Evolutionary conservation across 1,140 invertebrate species (phyloP), one percentile per base, ranked within the genome.

Genomic region (Dendrolimus punctatus): DNA sequence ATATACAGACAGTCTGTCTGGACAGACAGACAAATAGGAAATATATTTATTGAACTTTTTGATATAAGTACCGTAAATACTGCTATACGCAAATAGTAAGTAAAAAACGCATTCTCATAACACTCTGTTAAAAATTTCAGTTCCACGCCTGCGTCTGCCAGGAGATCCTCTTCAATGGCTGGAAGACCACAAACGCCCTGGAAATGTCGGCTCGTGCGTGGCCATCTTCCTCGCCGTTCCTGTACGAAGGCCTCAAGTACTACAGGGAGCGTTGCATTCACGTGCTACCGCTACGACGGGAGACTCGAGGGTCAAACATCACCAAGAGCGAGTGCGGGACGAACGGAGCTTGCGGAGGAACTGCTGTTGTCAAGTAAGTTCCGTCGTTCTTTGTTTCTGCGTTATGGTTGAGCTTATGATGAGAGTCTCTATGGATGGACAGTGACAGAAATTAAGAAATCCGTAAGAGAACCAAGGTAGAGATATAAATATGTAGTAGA

Each of bases 241-340:
- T 97, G 9, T 98, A 98, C 76, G 96, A 98, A 86, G 95, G 95
- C 0, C 89, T 98, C 0, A 98, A 98, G 86, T 96, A 95, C 87
- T 96, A 93, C 73, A 90, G 94, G n/a, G 94, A 95, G 92, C 92
- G 68, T 80, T 95, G 4, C 94, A 94, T 75, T 92, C 91, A 69
- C 91, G 92, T 0, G 93, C 94, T 65, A 92, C 48, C 62, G 91
- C 53, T 88, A 91, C 71, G 90, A 92, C 58, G 88, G 93, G 39
- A 74, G 91, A 62, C 87, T 92, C 69, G 88, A 92, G 55, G 75
- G 83, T 73, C 87, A 93, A n/a, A 70, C 91, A 94, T 88, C 85
- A 85, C 68, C 73, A 91, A 71, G 88, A 90, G 62, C 69, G 90
- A 71, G 89, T 92, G 62, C 88, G 91, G 73, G 77, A 88, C 71